These are phyloP conservation scores for Macrotrachela quadricornifera DNA, from an alignment of 1,140 invertebrate species.

Conservation along the genomic window DNA sequence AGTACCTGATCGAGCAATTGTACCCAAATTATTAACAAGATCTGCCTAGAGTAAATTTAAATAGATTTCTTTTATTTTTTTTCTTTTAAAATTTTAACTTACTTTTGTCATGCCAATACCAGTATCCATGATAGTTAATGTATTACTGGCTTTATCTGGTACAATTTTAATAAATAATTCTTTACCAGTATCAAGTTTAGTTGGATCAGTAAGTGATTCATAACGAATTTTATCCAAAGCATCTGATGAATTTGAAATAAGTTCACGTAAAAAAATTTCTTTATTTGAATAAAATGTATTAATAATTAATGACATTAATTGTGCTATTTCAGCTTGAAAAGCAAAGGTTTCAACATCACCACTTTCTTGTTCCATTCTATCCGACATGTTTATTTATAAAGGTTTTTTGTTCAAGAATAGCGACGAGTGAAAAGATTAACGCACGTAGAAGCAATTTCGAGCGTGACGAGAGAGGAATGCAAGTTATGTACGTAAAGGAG, in stretches of 20 bases:
- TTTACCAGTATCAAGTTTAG: slow-evolving; percentile 58
- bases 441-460: no score
- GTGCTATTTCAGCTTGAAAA: slow-evolving; percentile 83
- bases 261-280: slow-evolving; percentile 93
- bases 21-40: slow-evolving; percentile 78
- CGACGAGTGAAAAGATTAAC: no score
- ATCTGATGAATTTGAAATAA: slow-evolving; percentile 72
- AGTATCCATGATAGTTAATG: slow-evolving; percentile 70
- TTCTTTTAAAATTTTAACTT: no score
- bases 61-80: no score
- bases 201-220: slow-evolving; percentile 68
- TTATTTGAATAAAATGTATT: slow-evolving; percentile 99
- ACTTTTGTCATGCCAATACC: slow-evolving; percentile 75
- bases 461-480: no score
- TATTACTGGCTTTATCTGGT: slow-evolving; percentile 66
- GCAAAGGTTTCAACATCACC: slow-evolving; percentile 34
- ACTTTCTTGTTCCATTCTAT: no score
- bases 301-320: slow-evolving; percentile 89
- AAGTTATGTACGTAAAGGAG: no score
- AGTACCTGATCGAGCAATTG: slow-evolving; percentile 82
- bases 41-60: slow-evolving; percentile 37
- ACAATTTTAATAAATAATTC: slow-evolving; percentile 73
- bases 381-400: no score
- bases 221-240: slow-evolving; percentile 48
- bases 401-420: no score